phyloP scores from a whole-genome alignment of 2,113 vertebrate genomes.

The Xerus inauris region DNA sequence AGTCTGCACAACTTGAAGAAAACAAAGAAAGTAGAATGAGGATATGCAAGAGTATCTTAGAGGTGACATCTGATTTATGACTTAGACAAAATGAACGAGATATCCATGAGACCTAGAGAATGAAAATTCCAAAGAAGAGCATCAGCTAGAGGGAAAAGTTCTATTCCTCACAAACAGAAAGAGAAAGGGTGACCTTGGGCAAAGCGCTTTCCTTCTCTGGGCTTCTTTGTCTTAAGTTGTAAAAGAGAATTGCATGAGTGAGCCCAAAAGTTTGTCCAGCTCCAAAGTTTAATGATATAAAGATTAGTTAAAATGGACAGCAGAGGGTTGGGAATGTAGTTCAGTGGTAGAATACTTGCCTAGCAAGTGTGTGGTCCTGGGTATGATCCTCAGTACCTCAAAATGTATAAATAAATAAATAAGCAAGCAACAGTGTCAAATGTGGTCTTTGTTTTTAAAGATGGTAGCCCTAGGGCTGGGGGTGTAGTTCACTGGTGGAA shows the following conservation, averaged over 20 bases:
- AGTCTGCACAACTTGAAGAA: neutral
- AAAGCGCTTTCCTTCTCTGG: neutral
- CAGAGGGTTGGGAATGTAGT: neutral
- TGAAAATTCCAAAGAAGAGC: neutral
- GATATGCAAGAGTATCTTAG: neutral
- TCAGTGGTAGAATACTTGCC: neutral
- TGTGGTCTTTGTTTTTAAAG: slow-evolving; percentile 27
- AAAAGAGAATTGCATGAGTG: slow-evolving; percentile 11
- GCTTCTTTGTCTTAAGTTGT: neutral
- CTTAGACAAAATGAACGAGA: neutral
- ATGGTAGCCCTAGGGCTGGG: neutral
- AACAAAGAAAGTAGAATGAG: neutral
- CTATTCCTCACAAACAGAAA: neutral
- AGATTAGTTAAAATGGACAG: neutral
- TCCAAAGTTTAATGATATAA: slow-evolving; percentile 2
- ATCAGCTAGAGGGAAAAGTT: neutral
- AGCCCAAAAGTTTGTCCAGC: neutral
- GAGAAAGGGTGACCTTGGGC: neutral
- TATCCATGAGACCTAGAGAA: neutral
- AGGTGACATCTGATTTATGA: neutral
- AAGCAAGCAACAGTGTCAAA: neutral
- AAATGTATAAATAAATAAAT: neutral
- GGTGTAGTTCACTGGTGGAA: too few species aligned
- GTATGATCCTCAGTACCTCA: neutral
- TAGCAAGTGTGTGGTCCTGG: neutral